These are phyloP conservation scores for Muricea muricata DNA, from an alignment of 92 coral and sea anemone genomes.

Conservation along the genomic window DNA sequence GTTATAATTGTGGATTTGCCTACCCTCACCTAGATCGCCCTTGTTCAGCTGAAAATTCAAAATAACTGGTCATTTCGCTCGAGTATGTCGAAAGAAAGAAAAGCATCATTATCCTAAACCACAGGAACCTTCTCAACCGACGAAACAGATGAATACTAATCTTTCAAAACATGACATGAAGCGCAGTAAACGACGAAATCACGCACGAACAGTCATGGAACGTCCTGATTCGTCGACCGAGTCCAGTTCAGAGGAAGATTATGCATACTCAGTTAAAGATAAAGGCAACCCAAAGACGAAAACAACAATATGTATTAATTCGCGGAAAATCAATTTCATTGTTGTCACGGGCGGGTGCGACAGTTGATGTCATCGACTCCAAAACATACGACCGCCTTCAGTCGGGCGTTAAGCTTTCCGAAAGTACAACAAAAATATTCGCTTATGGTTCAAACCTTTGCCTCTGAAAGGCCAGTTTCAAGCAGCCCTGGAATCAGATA, in stretches of 20 bases:
- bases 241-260: constrained; percentile 26
- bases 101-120: no score
- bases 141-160: not conserved
- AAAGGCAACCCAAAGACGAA: not conserved
- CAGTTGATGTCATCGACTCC: constrained; percentile 47
- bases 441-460: constrained; percentile 26
- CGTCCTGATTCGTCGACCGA: not conserved
- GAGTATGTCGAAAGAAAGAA: constrained; percentile 38
- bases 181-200: not conserved
- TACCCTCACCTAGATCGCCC: not conserved
- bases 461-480: constrained; percentile 35
- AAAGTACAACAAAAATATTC: constrained; percentile 5
- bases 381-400: constrained; percentile 26
- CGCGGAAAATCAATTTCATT: not conserved
- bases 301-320: constrained; percentile 4
- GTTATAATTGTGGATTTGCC: not conserved
- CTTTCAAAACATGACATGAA: no score
- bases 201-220: not conserved
- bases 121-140: not conserved
- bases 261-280: not conserved
- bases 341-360: constrained; percentile 43
- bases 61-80: constrained; percentile 38
- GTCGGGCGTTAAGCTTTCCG: not conserved
- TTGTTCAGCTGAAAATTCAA: not conserved
- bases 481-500: constrained; percentile 8